Evolutionary conservation across 2,797 vertebrate species (phyloP).

Genomic region (Buphagus erythrorhynchus): DNA sequence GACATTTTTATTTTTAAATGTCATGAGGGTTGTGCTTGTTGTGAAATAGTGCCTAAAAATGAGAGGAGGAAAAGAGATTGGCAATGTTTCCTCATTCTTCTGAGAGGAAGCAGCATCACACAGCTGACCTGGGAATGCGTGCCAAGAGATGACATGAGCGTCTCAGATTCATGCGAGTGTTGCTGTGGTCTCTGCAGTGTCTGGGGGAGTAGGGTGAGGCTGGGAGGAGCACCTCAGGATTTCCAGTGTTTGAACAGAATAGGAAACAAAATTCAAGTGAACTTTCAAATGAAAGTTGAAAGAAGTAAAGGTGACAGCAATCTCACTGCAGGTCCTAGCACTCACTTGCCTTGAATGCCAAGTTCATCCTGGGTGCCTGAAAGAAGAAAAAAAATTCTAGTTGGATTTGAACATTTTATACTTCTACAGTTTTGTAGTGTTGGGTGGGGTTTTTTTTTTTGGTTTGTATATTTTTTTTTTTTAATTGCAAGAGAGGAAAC

Average conservation of each 20-base stretch:
- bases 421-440: not conserved
- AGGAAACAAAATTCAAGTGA: not conserved
- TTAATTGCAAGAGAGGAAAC: not conserved
- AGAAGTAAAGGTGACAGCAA: not conserved
- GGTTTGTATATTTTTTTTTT: not conserved
- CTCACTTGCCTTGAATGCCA: not conserved
- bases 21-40: slow-evolving; percentile 26
- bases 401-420: not conserved
- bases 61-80: slow-evolving; percentile 1
- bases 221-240: not conserved
- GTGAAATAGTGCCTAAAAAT: slow-evolving; percentile 52
- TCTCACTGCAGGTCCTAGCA: not conserved
- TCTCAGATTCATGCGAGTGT: not conserved
- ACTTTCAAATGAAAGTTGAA: not conserved
- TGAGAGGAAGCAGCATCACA: not conserved
- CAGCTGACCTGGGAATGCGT: not conserved
- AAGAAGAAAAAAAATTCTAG: not conserved
- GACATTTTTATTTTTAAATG: slow-evolving; percentile 38
- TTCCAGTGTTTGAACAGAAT: not conserved
- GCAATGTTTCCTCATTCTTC: not conserved
- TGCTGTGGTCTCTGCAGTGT: not conserved
- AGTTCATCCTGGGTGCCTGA: not conserved
- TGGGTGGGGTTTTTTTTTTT: not conserved
- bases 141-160: not conserved
- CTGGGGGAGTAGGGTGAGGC: not conserved